A percentile compares a stretch with the other conserved stretches of the same genome.
Conservation (phyloP, 1,140 invertebrate species). For the honey bee (Apis mellifera) region DNA sequence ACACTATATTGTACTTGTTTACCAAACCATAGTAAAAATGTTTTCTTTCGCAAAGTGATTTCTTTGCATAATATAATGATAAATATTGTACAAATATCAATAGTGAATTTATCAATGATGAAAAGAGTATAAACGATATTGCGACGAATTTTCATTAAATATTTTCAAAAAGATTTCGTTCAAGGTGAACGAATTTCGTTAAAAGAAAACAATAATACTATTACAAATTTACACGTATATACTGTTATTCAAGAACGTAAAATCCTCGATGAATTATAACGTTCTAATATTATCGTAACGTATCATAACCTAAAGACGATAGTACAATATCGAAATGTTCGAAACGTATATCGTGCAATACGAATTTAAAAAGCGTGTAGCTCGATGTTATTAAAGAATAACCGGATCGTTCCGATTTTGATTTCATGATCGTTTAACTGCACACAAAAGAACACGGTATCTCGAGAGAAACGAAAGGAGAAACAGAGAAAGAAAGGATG, state of each 20-base stretch:
- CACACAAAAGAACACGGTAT: neutral
- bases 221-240: too few relatives aligned
- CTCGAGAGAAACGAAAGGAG: neutral
- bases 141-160: too few relatives aligned
- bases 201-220: too few relatives aligned
- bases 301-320: neutral
- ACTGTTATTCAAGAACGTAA: neutral
- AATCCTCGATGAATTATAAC: neutral
- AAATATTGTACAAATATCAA: neutral
- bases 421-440: neutral
- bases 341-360: neutral
- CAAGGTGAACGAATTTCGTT: too few relatives aligned
- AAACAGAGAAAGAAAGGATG: conserved; percentile 10
- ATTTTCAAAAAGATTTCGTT: neutral
- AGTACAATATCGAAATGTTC: neutral
- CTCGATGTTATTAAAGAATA: neutral
- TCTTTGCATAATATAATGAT: too few relatives aligned
- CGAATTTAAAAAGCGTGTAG: neutral
- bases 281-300: neutral
- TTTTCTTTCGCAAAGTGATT: neutral
- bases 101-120: neutral
- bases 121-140: neutral
- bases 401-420: conserved; percentile 14
- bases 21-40: neutral
- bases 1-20: conserved; percentile 23